Base-by-base conservation (phyloP, 2,797 vertebrate genomes). In the Takifugu rubripes region DNA sequence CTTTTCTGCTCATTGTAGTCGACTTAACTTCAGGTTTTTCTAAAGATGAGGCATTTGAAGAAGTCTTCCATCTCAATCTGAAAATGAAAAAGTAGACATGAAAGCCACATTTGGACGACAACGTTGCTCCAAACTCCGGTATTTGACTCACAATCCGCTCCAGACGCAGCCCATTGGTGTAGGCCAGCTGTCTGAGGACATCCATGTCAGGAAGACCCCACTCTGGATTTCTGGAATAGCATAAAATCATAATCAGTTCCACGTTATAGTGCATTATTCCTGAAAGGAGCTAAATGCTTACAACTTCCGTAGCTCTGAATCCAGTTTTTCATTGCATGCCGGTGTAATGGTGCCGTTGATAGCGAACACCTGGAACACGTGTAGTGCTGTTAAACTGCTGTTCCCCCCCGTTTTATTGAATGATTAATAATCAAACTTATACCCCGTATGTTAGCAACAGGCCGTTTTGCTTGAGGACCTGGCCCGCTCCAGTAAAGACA, bases 201-300 rank as follows among this genome's bases (percentile, higher is more conserved):
- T 92, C 87, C 0, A 90, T 74, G 48, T 92, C 91, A 40, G 87
- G 81, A 60, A 91, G 90, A 44, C 90, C 89, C 90, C 89, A 91
- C 21, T 90, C 90, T 60, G 87, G 84, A 69, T 92, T 92, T 59
- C 89, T 92, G 66, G 47, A 16, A 36, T 47, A 66, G n/a, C 48
- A 44, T 42, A 6, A 36, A 4, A 60, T 11, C 17, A 11, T 5
- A 40, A 8, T 52, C 12, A 0, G 21, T 40, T 3, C 25, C 3
- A 52, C 55, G n/a, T 51, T 42, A 0, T 11, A 16, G 8, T 52
- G 1, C 14, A 12, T 11, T 14, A 12, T 11, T 14, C 21, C 10
- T 25, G 3, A 5, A 9, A 49, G 12, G 31, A 40, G 16, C 25
- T 12, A 45, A 46, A 47, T 7, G 0, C 3, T 6, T 64, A 90